Evolutionary conservation across 2,888 invertebrate genomes (phyloP), one percentile per base, ranked within the genome.

Genomic region (Mimachlamys varia): DNA sequence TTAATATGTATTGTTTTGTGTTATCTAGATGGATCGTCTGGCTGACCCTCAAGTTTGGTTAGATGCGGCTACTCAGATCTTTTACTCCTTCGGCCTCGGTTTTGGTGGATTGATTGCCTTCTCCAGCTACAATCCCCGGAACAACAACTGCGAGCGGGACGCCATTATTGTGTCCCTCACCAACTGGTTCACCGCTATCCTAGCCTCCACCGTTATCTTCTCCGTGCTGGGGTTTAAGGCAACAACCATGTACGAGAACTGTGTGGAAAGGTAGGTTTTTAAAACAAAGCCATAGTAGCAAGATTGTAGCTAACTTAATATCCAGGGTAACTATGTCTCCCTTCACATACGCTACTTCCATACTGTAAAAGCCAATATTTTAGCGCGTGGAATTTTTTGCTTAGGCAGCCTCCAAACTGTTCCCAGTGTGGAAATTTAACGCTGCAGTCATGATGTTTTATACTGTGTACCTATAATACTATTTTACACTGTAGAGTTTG

Each of bases 181-280:
- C 96, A 99, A 99, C 97, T 98, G 98, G 38, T 97, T 98, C 94
- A 99, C 99, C 4, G 99, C 99, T 88, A 98, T 99, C 95, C 99
- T 99, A 97, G 99, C 99, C 22, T 98, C 98, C 92, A 98, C 99
- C 92, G 99, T 99, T 95, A 99, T 99, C 96, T 99, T 99, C 97
- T 98, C 99, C 94, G 99, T 99, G 94, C 97, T 99, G 50, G 99
- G 99, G 90, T 99, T 99, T 97, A 99, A 99, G 97, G 99, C 99
- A n/a, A 98, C 95, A 0, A 93, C 95, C 12, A 94, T 95, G 95
- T 94, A 92, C 89, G 94, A 95, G 87, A 93, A 94, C 89, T 95
- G 95, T 90, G 89, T 95, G 19, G 92, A 93, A 62, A 94, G 95
- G 95, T 95, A 92, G 93, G 95, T 95, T 89, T 5, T 2, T 53